phyloP scores from a whole-genome alignment of 2,888 invertebrate genomes.

The Cephonodes hylas region DNA sequence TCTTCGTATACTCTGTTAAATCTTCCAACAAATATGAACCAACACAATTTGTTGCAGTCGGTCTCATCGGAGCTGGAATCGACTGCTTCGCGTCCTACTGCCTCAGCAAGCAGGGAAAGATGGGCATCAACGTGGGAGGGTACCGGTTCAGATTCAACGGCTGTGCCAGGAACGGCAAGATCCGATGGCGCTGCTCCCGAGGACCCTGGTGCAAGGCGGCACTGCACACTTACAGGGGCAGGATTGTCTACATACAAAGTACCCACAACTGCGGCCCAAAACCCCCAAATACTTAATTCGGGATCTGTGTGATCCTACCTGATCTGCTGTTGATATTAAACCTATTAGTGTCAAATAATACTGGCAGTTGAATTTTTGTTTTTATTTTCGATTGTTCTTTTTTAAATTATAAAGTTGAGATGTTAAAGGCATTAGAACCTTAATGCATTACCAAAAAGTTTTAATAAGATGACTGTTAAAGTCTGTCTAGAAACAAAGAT shows the following conservation, averaged over 20 bases:
- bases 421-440: not conserved
- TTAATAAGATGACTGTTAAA: not conserved
- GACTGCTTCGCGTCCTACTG: conserved; percentile 74
- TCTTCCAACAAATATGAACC: not conserved
- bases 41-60: conserved; percentile 41
- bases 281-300: conserved; percentile 43
- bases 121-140: conserved; percentile 75
- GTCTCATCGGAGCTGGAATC: conserved; percentile 65
- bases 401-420: not conserved
- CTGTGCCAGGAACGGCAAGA: conserved; percentile 72
- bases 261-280: conserved; percentile 73
- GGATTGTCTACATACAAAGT: conserved; percentile 73
- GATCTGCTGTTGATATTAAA: too few relatives aligned
- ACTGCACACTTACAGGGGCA: conserved; percentile 68
- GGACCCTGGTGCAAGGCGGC: conserved; percentile 77
- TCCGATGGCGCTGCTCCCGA: conserved; percentile 72
- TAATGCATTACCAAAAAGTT: not conserved
- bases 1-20: too few relatives aligned
- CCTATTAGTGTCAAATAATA: too few relatives aligned
- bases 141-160: conserved; percentile 75
- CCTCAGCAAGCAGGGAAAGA: conserved; percentile 76
- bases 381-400: not conserved
- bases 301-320: not conserved
- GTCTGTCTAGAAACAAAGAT: not conserved
- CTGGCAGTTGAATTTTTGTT: not conserved